Conservation (phyloP, 2,797 vertebrate genomes). For the Pagetopsis macropterus region DNA sequence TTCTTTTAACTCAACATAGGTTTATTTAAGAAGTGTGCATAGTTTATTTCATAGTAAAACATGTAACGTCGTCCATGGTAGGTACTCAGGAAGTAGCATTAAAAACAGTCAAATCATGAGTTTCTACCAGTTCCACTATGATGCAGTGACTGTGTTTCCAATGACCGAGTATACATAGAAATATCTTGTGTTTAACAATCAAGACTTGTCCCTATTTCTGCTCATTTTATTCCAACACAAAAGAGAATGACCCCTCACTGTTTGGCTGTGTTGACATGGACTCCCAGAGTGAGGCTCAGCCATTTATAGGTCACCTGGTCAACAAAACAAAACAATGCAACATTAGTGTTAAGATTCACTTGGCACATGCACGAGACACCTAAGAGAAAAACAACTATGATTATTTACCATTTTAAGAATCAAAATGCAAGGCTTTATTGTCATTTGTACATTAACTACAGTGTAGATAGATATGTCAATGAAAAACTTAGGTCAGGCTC, state of each 20-base stretch:
- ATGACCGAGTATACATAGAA: not conserved
- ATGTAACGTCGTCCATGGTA: too few relatives aligned
- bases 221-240: not conserved
- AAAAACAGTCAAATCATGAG: too few relatives aligned
- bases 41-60: not conserved
- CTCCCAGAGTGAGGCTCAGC: constrained; percentile 94
- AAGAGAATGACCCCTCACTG: constrained; percentile 83
- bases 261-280: constrained; percentile 97
- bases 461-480: too few relatives aligned
- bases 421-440: too few relatives aligned
- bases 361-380: not conserved
- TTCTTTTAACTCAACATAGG: not conserved
- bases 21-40: not conserved
- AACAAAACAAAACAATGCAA: constrained; percentile 4
- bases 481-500: too few relatives aligned
- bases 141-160: not conserved
- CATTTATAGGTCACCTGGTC: constrained; percentile 96
- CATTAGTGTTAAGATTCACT: not conserved
- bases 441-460: too few relatives aligned
- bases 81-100: not conserved
- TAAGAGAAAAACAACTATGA: accelerated
- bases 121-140: not conserved
- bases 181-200: not conserved
- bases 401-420: not conserved
- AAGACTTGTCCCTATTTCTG: not conserved